Evolutionary conservation across 2,113 vertebrate species (phyloP), one percentile per base, ranked within the genome.

Genomic region (Pluvianellus socialis): DNA sequence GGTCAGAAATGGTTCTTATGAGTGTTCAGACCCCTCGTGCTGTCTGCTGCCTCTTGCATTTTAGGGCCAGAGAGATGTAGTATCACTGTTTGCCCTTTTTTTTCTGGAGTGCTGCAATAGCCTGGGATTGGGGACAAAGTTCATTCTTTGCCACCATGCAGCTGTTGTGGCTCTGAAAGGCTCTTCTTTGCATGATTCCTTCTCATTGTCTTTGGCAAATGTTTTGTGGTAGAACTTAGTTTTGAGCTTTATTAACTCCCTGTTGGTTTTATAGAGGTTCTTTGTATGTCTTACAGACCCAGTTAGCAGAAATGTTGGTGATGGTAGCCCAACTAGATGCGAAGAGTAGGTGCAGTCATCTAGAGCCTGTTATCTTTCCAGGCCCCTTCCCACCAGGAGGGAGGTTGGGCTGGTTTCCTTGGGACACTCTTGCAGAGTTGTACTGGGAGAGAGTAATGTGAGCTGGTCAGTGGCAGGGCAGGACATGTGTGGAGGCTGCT

Each of bases 121-220:
- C 30, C 70, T 79, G 73, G 44, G 56, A 85, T 65, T 4, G 1
- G 35, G 52, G 27, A 56, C 56, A 73, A 61, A 85, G 49, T 75
- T 91, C 44, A 58, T 52, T 89, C 70, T 93, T 93, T 94, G 84
- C 70, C 62, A 50, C 81, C 26, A 8, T 58, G 84, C 70, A 88
- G 85, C 91, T 96, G 81, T 81, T 91, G 68, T 71, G 44, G 38
- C 66, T 90, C 45, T 91, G 84, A 87, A 94, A 85, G 40, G 24
- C 58, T 91, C 21, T 44, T 88, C 74, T 91, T 95, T 90, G 79
- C 8, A 0, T 55, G 86, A 87, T 85, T 92, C 77, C 38, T 95
- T 91, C 75, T 86, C 55, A 59, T 90, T 97, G 89, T 94, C 71
- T 96, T 94, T 85, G 67, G 87, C 93, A 86, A 65, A 88, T 76